Evolutionary conservation across 2,888 invertebrate genomes (phyloP).

Genomic region (Octonoba sinensis): DNA sequence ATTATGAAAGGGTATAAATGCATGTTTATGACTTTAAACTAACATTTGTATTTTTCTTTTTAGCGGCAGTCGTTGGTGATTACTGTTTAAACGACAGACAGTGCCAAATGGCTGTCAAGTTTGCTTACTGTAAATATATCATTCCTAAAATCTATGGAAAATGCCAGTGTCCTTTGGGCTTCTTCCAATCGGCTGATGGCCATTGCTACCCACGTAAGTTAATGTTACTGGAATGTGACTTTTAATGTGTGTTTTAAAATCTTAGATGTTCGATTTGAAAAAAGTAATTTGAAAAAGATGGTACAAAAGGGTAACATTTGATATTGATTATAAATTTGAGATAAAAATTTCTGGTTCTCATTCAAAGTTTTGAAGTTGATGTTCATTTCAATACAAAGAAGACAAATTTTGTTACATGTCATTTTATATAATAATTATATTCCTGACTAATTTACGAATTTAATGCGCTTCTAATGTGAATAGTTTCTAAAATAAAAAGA

Average conservation of each 20-base stretch:
- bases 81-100: constrained; percentile 92
- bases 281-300: too few species aligned
- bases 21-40: not conserved
- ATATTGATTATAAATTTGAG: too few species aligned
- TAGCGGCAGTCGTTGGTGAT: constrained; percentile 87
- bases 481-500: too few species aligned
- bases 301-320: too few species aligned
- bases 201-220: constrained; percentile 65
- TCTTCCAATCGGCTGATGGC: constrained; percentile 48
- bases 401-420: too few species aligned
- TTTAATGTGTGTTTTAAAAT: not conserved
- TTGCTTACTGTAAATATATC: constrained; percentile 89
- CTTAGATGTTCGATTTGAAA: not conserved
- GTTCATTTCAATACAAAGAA: too few species aligned
- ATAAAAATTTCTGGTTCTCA: too few species aligned
- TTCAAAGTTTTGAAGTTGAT: too few species aligned
- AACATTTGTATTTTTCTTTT: constrained; percentile 67
- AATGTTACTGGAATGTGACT: not conserved
- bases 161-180: constrained; percentile 81
- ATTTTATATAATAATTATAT: too few species aligned
- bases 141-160: constrained; percentile 90
- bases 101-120: constrained; percentile 85
- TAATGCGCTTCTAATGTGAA: too few species aligned
- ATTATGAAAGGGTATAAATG: not conserved
- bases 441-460: too few species aligned